A percentile compares a stretch with the other conserved stretches of the same genome.
phyloP scores from a whole-genome alignment of 2,797 vertebrate species.

The Lerista edwardsae region DNA sequence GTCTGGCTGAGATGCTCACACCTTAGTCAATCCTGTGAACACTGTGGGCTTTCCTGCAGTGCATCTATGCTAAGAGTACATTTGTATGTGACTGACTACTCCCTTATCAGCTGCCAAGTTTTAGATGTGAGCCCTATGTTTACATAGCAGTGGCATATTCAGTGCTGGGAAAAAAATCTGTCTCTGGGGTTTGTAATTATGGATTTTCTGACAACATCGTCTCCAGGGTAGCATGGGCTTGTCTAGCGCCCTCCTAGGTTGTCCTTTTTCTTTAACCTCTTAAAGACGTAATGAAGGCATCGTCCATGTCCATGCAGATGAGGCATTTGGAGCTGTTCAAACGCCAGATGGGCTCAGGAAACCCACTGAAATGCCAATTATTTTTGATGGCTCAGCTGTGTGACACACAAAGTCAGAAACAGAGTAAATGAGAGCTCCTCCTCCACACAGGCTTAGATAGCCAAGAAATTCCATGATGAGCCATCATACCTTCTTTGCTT shows the following conservation, averaged over 20 bases:
- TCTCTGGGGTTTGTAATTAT: neutral
- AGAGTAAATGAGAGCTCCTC: slow-evolving; percentile 1
- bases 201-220: neutral
- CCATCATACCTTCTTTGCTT: neutral
- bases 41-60: neutral
- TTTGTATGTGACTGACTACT: neutral
- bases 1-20: neutral
- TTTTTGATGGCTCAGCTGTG: neutral
- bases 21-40: neutral
- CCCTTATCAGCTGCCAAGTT: neutral
- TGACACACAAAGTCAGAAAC: neutral
- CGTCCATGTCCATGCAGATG: neutral
- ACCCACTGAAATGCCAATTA: neutral
- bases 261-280: neutral
- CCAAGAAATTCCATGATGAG: neutral
- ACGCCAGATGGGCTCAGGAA: neutral
- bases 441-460: neutral
- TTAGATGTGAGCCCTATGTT: neutral
- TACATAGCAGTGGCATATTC: neutral
- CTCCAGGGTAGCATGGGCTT: neutral
- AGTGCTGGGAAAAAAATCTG: neutral
- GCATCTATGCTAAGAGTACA: neutral
- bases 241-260: neutral
- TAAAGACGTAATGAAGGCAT: neutral
- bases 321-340: slow-evolving; percentile 7